Base-by-base conservation (phyloP, 2,797 vertebrate species). In the Poeciliopsis infans region DNA sequence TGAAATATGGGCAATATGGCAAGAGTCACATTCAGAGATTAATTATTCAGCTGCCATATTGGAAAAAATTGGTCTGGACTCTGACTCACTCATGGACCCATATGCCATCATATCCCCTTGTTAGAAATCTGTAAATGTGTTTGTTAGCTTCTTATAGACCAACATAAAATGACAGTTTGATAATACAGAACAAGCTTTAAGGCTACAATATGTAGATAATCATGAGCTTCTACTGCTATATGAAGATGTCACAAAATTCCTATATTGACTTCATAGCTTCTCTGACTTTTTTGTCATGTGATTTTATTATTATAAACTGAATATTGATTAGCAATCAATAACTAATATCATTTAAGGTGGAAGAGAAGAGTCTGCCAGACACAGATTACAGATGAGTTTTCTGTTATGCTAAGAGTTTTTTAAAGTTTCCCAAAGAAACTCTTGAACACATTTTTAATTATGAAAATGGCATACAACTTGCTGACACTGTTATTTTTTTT, bases 41-140 rank as follows among this genome's bases (percentile, higher is more conserved):
- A 94, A 95, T 95, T 93, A 95, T 94, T 94, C n/a, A 95, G 74
- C 31, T 76, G 76, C 84, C 91, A 95, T 91, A 93, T 93, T 95
- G 93, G 88, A 88, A 83, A 46, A 86, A 86, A 93, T 91, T 92
- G 88, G 83, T 70, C 76, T 64, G 36, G 76, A 83, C 88, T 82
- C 74, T 90, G 88, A 92, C 80, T 91, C 82, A 88, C 64, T 66
- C 36, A 85, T 90, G 82, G 77, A 87, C 90, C 90, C 89, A 91
- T 91, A 93, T 94, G 89, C 49, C 80, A 47, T 53, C 16, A 79
- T 79, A 68, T 84, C 55, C 71, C 79, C 84, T 55, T 51, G 2
- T 12, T 5, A 51, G 53, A 64, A 64, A 61, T 16, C 28, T 16
- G 28, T 33, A 68, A 23, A 68, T 68, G 4, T 25, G 36, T 5